A percentile compares a stretch with the other conserved stretches of the same genome.
Evolutionary conservation across 2,888 invertebrate species (phyloP).

Genomic region (Steinernema hermaphroditum): DNA sequence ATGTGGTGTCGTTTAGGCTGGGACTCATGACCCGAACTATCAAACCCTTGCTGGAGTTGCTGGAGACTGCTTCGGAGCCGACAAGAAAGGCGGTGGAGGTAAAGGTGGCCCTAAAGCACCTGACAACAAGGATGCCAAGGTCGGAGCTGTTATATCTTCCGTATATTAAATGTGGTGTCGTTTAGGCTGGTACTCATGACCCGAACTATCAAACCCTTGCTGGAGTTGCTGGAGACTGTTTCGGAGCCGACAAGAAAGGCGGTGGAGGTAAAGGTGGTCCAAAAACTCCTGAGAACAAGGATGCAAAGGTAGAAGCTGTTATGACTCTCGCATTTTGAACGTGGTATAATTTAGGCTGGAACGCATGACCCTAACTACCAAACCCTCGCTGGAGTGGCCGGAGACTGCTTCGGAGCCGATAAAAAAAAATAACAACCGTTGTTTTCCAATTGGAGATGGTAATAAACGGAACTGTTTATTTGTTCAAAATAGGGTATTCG

Average conservation of each 20-base stretch:
- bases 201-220: no score
- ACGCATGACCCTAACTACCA: slow-evolving; percentile 15
- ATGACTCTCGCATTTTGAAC: not conserved
- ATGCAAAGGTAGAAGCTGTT: not conserved
- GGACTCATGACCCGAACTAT: no score
- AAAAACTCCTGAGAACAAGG: not conserved
- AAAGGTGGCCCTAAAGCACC: no score
- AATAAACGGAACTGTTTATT: no score
- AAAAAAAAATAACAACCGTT: no score
- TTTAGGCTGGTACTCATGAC: no score
- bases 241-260: slow-evolving; percentile 26
- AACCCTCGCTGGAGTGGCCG: slow-evolving; percentile 9
- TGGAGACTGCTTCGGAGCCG: not conserved
- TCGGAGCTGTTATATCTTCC: no score
- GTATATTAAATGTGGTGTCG: no score
- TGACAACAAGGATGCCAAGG: no score
- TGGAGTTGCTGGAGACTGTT: not conserved
- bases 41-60: not conserved
- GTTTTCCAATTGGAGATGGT: no score
- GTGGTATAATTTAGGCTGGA: not conserved
- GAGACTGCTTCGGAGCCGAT: not conserved
- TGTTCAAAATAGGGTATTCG: no score
- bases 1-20: no score
- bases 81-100: slow-evolving; percentile 7
- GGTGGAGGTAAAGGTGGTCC: not conserved